These are phyloP conservation scores for Oryzias woworae DNA, from an alignment of 2,113 vertebrate genomes.

Conservation along the genomic window DNA sequence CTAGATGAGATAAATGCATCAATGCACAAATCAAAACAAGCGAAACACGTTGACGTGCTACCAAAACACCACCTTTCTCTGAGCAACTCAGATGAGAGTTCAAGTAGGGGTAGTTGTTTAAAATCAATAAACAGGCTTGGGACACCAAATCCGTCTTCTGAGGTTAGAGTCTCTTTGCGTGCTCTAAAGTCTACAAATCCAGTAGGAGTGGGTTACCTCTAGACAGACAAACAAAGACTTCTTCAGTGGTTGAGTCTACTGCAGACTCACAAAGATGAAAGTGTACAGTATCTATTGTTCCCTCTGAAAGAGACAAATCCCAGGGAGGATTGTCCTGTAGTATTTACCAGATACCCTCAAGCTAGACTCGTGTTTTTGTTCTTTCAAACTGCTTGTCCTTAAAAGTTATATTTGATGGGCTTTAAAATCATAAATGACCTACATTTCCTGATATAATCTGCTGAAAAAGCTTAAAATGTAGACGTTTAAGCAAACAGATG, in stretches of 20 bases:
- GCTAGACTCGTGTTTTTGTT: too few relatives aligned
- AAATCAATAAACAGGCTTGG: slow-evolving; percentile 30
- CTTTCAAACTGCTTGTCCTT: neutral
- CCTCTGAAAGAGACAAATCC: slow-evolving; percentile 15
- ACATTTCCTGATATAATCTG: too few relatives aligned
- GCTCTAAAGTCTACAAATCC: slow-evolving; percentile 16
- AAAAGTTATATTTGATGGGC: neutral
- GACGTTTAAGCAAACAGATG: too few relatives aligned
- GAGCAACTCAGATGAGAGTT: slow-evolving; percentile 17
- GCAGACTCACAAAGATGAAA: slow-evolving; percentile 41
- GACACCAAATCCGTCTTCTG: slow-evolving; percentile 14
- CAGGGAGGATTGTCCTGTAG: neutral
- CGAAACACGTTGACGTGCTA: neutral
- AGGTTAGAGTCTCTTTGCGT: slow-evolving; percentile 19
- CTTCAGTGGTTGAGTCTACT: slow-evolving; percentile 17
- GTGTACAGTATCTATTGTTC: slow-evolving; percentile 35
- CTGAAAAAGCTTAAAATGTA: too few relatives aligned
- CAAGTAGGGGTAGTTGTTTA: slow-evolving; percentile 12
- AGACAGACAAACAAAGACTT: slow-evolving; percentile 46
- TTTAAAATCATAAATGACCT: too few relatives aligned
- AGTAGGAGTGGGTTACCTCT: slow-evolving; percentile 24
- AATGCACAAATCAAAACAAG: neutral
- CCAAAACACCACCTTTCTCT: neutral
- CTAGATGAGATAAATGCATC: slow-evolving; percentile 1
- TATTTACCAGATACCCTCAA: slow-evolving; percentile 9